These are phyloP conservation scores for Petromus typicus DNA, from an alignment of 2,113 vertebrate species.

Conservation along the genomic window DNA sequence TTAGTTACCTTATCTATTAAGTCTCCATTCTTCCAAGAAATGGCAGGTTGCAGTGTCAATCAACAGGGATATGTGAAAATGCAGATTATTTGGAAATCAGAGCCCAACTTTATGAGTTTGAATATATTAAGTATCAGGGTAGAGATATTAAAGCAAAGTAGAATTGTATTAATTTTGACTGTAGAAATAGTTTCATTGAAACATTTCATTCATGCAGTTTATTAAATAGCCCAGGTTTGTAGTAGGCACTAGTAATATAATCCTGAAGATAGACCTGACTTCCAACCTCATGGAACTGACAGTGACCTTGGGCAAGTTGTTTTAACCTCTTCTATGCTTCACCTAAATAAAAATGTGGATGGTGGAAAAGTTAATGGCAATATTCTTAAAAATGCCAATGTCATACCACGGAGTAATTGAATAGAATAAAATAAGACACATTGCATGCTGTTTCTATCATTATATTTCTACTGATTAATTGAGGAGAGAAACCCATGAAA, in stretches of 20 bases:
- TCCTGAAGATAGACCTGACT: neutral
- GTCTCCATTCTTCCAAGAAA: neutral
- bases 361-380: neutral
- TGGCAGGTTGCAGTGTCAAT: neutral
- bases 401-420: neutral
- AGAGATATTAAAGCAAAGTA: neutral
- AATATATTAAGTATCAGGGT: neutral
- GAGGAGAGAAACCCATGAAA: neutral
- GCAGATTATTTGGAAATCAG: neutral
- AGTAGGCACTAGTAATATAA: neutral
- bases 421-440: neutral
- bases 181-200: neutral
- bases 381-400: neutral
- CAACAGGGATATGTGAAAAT: neutral
- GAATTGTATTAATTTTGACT: neutral
- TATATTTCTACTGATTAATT: neutral
- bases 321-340: neutral
- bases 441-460: neutral
- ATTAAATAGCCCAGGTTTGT: neutral
- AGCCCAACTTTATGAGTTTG: neutral
- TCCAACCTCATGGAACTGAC: neutral
- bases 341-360: slow-evolving; percentile 28
- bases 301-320: neutral
- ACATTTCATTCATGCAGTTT: neutral
- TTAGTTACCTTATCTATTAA: neutral